phyloP scores from a whole-genome alignment of 2,888 invertebrate species.

The Polydrusus cervinus region DNA sequence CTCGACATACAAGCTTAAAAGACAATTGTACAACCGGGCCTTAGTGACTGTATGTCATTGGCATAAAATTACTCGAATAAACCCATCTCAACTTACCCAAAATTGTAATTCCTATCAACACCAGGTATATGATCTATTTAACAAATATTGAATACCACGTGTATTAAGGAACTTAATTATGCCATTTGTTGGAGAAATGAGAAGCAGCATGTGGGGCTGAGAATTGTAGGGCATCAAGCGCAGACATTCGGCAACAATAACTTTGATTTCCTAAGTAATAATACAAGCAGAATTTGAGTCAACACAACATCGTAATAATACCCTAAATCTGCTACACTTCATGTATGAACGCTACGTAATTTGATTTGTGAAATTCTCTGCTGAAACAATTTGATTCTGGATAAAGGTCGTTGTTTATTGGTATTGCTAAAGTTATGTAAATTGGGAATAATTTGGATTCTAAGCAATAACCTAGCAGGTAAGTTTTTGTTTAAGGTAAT shows the following conservation, averaged over 20 bases:
- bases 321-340: conserved; percentile 44
- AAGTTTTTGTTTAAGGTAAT: too few relatives aligned
- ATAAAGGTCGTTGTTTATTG: conserved; percentile 46
- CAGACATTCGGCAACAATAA: conserved; percentile 59
- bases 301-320: conserved; percentile 46
- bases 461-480: background rate
- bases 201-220: conserved; percentile 58
- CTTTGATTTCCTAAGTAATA: conserved; percentile 61
- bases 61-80: too few relatives aligned
- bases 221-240: conserved; percentile 61
- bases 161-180: conserved; percentile 60
- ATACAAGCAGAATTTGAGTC: conserved; percentile 28
- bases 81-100: background rate
- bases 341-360: conserved; percentile 40
- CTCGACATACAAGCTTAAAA: too few relatives aligned
- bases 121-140: conserved; percentile 37
- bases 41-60: background rate
- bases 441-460: conserved; percentile 4
- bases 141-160: conserved; percentile 50
- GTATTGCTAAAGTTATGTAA: conserved; percentile 25
- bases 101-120: conserved; percentile 21
- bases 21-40: too few relatives aligned
- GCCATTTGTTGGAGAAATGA: conserved; percentile 61
- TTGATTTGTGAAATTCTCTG: conserved; percentile 47
- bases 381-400: conserved; percentile 50